These are phyloP conservation scores for Pseudoips prasinana DNA, from an alignment of 2,888 invertebrate genomes.

Conservation along the genomic window DNA sequence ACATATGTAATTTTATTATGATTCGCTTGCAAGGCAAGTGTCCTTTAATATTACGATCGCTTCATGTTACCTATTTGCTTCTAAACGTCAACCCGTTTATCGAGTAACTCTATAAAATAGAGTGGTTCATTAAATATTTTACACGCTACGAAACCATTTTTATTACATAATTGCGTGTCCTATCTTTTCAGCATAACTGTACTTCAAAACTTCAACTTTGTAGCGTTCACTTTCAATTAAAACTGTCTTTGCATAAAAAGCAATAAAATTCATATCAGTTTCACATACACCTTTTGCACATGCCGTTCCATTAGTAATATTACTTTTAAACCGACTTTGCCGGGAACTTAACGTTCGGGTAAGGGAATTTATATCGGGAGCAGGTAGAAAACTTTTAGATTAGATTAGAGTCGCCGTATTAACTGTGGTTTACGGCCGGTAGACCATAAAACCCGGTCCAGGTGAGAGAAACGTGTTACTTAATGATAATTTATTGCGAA, in stretches of 20 bases:
- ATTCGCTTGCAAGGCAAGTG: slow-evolving; percentile 61
- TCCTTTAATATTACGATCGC: slow-evolving; percentile 63
- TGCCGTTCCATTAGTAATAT: slow-evolving; percentile 47
- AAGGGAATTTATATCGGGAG: slow-evolving; percentile 56
- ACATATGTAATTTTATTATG: slow-evolving; percentile 65
- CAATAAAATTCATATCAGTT: slow-evolving; percentile 54
- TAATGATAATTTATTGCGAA: slow-evolving; percentile 78
- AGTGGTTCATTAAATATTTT: slow-evolving; percentile 68
- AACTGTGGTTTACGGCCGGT: slow-evolving; percentile 59
- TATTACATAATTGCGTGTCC: slow-evolving; percentile 64
- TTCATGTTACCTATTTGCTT: slow-evolving; percentile 46
- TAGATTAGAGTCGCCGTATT: slow-evolving; percentile 61
- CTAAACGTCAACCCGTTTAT: slow-evolving; percentile 61
- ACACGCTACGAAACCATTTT: slow-evolving; percentile 51
- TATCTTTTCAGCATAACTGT: slow-evolving; percentile 50
- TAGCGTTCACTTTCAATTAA: slow-evolving; percentile 48
- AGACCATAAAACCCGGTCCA: slow-evolving; percentile 58
- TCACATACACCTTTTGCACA: slow-evolving; percentile 43
- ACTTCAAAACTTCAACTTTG: slow-evolving; percentile 42
- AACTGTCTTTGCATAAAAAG: slow-evolving; percentile 39
- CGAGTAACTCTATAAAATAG: slow-evolving; percentile 67
- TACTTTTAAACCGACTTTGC: slow-evolving; percentile 43
- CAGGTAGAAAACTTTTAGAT: slow-evolving; percentile 70
- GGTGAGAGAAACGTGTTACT: slow-evolving; percentile 72
- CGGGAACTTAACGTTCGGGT: slow-evolving; percentile 45